phyloP scores from a whole-genome alignment of 2,113 vertebrate genomes.

The Pedetes capensis region DNA sequence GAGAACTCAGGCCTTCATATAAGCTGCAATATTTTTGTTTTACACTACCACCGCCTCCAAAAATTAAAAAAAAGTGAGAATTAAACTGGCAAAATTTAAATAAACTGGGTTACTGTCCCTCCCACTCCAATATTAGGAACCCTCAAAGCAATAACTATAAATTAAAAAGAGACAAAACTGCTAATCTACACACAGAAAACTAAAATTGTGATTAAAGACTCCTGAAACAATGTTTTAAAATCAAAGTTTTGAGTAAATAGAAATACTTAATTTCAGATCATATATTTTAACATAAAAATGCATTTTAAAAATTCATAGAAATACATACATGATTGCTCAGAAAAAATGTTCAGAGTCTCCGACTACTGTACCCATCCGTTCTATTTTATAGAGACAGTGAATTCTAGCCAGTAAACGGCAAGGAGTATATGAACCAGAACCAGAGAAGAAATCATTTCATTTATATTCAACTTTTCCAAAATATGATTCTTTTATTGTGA shows the following conservation, averaged over 20 bases:
- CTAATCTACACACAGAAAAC: too few species aligned
- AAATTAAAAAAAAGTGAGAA: background rate
- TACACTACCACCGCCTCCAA: background rate
- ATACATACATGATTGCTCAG: background rate
- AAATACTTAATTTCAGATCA: background rate
- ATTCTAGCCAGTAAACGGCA: background rate
- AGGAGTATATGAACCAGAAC: background rate
- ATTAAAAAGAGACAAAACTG: background rate
- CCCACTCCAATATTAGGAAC: background rate
- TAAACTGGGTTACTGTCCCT: background rate
- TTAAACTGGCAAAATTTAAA: background rate
- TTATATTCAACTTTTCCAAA: constrained; percentile 65
- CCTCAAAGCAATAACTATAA: background rate
- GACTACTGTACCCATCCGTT: background rate
- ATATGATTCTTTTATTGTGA: background rate
- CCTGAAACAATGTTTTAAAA: background rate
- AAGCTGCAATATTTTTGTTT: background rate
- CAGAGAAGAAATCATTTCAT: constrained; percentile 54
- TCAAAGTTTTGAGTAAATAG: background rate
- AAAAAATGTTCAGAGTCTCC: background rate
- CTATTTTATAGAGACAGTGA: background rate
- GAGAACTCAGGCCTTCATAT: background rate
- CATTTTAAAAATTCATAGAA: background rate
- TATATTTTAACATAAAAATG: constrained; percentile 28
- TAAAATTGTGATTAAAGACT: background rate